Conservation (phyloP, 2,888 invertebrate species). For the Orthosia gracilis region DNA sequence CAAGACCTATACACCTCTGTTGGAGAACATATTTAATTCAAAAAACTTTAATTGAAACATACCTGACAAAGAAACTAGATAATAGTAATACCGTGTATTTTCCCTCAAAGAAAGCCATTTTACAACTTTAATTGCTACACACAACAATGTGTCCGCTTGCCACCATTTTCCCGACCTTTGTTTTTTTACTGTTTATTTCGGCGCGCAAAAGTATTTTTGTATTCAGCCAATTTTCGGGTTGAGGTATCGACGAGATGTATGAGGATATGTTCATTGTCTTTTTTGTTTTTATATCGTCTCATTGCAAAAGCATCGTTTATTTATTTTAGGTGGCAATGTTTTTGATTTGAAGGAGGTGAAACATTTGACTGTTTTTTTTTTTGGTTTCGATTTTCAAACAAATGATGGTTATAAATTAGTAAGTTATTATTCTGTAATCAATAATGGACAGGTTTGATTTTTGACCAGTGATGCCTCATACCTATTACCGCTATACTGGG, state of each 20-base stretch:
- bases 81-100: constrained; percentile 32
- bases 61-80: neutral
- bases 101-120: constrained; percentile 36
- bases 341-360: neutral
- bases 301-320: neutral
- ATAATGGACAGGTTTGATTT: neutral
- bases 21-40: no score
- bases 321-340: constrained; percentile 30
- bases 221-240: constrained; percentile 65
- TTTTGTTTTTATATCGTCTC: constrained; percentile 26
- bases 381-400: neutral
- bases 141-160: constrained; percentile 47
- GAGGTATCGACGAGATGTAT: constrained; percentile 57
- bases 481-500: no score
- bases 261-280: constrained; percentile 52
- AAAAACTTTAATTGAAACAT: constrained; percentile 15
- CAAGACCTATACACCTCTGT: no score
- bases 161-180: constrained; percentile 58
- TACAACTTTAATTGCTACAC: constrained; percentile 61
- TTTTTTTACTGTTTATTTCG: constrained; percentile 63
- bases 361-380: neutral
- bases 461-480: no score
- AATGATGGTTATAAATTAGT: neutral
- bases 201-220: constrained; percentile 64
- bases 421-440: neutral